Evolutionary conservation across 2,888 invertebrate genomes (phyloP).

Genomic region (Tholera decimalis): DNA sequence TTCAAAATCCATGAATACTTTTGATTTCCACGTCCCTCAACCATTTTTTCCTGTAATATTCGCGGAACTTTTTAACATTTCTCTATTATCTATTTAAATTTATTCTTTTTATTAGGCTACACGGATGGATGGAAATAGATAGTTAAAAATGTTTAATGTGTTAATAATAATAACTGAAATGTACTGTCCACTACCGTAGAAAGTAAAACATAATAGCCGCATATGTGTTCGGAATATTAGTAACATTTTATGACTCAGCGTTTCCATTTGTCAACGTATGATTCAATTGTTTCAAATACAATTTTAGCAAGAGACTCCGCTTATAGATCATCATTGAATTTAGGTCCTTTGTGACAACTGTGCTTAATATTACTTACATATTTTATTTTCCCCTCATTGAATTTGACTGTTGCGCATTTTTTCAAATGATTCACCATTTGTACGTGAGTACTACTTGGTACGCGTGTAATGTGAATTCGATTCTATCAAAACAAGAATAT

Average conservation of each 20-base stretch:
- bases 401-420: background rate
- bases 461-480: no score
- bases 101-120: conserved; percentile 21
- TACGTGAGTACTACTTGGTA: no score
- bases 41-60: conserved; percentile 26
- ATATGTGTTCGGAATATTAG: conserved; percentile 62
- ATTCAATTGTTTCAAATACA: conserved; percentile 71
- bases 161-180: conserved; percentile 13
- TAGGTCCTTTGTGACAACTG: conserved; percentile 51
- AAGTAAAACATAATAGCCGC: conserved; percentile 67
- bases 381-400: conserved; percentile 14
- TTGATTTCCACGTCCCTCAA: conserved; percentile 12
- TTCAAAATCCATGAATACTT: conserved; percentile 29
- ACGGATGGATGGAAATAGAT: no score
- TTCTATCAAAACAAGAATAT: no score
- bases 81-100: conserved; percentile 34
- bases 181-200: conserved; percentile 69
- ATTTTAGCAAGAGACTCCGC: conserved; percentile 69
- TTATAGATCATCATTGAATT: conserved; percentile 68
- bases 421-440: background rate
- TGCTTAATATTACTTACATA: conserved; percentile 15
- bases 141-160: conserved; percentile 15
- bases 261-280: conserved; percentile 70
- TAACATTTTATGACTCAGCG: conserved; percentile 72
- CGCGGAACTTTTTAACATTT: conserved; percentile 27